These are phyloP conservation scores for Melanostigma gelatinosum DNA, from an alignment of 2,113 vertebrate species.

Conservation along the genomic window DNA sequence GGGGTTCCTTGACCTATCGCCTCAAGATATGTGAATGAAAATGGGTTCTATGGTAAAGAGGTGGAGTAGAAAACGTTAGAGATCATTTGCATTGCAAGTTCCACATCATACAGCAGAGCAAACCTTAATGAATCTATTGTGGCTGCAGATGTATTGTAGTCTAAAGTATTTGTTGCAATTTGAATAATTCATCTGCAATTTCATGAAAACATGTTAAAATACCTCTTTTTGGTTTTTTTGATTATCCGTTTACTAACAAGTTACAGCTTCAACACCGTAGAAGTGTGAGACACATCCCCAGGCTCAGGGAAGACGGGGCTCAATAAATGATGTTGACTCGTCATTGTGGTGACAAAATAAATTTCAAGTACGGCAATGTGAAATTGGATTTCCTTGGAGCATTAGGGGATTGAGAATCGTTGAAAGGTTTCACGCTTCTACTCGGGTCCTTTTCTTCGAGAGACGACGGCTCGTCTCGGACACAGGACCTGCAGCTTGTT, in stretches of 20 bases:
- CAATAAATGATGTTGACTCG: conserved; percentile 66
- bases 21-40: neutral
- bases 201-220: conserved; percentile 18
- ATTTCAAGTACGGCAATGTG: conserved; percentile 82
- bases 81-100: neutral
- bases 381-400: conserved; percentile 81
- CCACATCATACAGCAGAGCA: neutral
- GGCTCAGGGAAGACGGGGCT: conserved; percentile 47
- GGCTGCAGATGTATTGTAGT: conserved; percentile 2
- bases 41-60: neutral
- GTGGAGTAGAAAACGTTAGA: neutral
- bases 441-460: conserved; percentile 62
- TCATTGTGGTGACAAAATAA: conserved; percentile 77
- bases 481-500: conserved; percentile 51
- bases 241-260: conserved; percentile 60
- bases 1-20: neutral
- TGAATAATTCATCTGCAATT: conserved; percentile 50
- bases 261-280: conserved; percentile 33
- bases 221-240: neutral
- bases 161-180: conserved; percentile 1
- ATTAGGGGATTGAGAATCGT: conserved; percentile 74
- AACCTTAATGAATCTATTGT: neutral
- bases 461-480: conserved; percentile 47
- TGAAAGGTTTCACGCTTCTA: conserved; percentile 68
- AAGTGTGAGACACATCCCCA: conserved; percentile 19